Evolutionary conservation across 2,113 vertebrate genomes (phyloP).

Genomic region (Callipepla californica): DNA sequence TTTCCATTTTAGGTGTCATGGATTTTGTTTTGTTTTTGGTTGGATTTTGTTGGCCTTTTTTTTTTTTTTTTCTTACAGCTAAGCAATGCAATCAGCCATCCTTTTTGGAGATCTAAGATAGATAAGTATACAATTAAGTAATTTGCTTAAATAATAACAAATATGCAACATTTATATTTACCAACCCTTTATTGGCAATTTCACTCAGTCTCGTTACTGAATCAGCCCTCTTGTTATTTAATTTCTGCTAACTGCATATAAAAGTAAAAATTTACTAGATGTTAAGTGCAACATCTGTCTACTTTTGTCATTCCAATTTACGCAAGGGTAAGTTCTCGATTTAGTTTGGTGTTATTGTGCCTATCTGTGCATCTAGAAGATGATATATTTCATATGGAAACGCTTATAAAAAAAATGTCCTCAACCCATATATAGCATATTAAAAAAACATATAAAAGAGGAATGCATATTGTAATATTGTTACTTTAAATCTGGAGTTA

Average conservation of each 20-base stretch:
- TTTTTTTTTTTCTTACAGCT: neutral
- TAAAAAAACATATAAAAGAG: slow-evolving; percentile 64
- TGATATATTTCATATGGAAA: slow-evolving; percentile 72
- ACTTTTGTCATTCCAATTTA: slow-evolving; percentile 58
- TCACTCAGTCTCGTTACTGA: neutral
- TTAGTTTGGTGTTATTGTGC: slow-evolving; percentile 60
- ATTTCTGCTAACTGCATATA: slow-evolving; percentile 41
- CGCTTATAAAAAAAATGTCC: slow-evolving; percentile 58
- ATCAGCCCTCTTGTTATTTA: slow-evolving; percentile 46
- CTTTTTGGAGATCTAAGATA: neutral
- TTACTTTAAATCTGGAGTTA: slow-evolving; percentile 61
- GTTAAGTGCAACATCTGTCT: neutral
- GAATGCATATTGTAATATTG: slow-evolving; percentile 44
- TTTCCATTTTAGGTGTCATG: neutral
- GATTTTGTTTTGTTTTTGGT: neutral
- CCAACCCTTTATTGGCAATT: neutral
- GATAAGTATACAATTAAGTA: neutral
- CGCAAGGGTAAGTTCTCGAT: neutral
- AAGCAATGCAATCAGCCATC: neutral
- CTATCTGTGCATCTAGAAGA: slow-evolving; percentile 67
- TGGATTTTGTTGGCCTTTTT: neutral
- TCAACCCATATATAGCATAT: slow-evolving; percentile 37
- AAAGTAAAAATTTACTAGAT: slow-evolving; percentile 55
- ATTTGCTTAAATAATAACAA: slow-evolving; percentile 38
- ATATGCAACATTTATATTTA: slow-evolving; percentile 44